Evolutionary conservation across 1,140 invertebrate species (phyloP).

Genomic region (Pollicipes pollicipes): DNA sequence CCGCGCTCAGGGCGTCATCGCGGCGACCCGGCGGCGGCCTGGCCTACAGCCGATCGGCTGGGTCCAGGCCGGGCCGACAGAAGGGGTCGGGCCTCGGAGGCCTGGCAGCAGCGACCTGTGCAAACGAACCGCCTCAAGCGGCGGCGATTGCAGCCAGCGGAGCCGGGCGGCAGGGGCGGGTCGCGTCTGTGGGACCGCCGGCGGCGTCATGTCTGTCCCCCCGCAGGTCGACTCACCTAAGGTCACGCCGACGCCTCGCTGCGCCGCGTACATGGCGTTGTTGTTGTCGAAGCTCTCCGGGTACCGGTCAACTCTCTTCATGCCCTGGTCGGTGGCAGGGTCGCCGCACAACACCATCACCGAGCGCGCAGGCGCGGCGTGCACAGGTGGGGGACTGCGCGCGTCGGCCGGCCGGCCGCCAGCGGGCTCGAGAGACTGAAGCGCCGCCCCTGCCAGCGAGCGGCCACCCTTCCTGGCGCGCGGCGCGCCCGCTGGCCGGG

Average conservation of each 20-base stretch:
- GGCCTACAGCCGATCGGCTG: too few species aligned
- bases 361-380: background rate
- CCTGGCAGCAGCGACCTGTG: too few species aligned
- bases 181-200: too few species aligned
- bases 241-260: background rate
- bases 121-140: too few species aligned
- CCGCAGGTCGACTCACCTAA: background rate
- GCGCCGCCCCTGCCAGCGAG: background rate
- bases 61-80: too few species aligned
- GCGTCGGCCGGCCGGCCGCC: too few species aligned
- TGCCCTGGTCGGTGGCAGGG: background rate
- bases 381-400: background rate
- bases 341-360: background rate
- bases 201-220: background rate
- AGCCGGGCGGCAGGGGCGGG: too few species aligned
- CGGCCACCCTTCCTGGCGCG: conserved; percentile 1
- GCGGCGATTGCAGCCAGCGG: too few species aligned
- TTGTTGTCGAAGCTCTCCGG: background rate
- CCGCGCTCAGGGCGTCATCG: too few species aligned
- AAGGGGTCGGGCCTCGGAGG: too few species aligned
- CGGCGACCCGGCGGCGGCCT: too few species aligned
- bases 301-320: background rate
- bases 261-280: background rate
- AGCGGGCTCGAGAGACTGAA: background rate
- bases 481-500: too few species aligned